A percentile compares a stretch with the other conserved stretches of the same genome.
Conservation (phyloP, 2,797 vertebrate genomes). For the Poeciliopsis infans region DNA sequence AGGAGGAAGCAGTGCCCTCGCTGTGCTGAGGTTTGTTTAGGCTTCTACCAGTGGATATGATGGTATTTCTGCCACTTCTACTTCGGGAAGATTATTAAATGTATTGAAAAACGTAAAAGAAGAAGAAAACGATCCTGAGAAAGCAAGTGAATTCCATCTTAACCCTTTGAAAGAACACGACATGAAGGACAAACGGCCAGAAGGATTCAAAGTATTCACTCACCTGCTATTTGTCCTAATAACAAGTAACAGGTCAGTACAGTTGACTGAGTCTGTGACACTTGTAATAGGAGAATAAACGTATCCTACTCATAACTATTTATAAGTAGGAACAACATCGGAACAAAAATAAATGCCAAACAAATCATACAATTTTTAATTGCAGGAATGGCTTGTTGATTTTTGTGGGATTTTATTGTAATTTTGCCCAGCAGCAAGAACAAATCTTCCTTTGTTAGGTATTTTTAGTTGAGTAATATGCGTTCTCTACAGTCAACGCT, state of each 20-base stretch:
- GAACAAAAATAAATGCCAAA: neutral
- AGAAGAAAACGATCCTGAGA: neutral
- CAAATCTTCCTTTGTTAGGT: neutral
- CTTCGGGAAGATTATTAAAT: slow-evolving; percentile 2
- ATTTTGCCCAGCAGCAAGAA: neutral
- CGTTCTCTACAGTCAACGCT: neutral
- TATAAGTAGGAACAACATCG: neutral
- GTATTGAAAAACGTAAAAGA: neutral
- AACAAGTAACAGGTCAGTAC: neutral
- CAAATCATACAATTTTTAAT: neutral
- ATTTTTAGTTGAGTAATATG: neutral
- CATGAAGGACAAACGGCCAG: neutral
- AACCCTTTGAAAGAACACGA: neutral
- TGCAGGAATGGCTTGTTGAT: neutral
- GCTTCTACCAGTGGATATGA: neutral
- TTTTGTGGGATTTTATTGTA: neutral
- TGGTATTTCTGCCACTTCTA: slow-evolving; percentile 10
- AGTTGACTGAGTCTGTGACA: neutral
- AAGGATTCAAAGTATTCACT: neutral
- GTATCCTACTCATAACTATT: too few species aligned
- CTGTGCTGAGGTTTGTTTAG: slow-evolving; percentile 8
- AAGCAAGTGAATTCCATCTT: neutral
- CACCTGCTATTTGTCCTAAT: neutral
- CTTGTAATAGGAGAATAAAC: neutral
- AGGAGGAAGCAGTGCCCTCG: slow-evolving; percentile 1